A percentile compares a stretch with the other conserved stretches of the same genome.
Conservation (phyloP, 2,888 invertebrate genomes). For the Ctenicera cuprea region DNA sequence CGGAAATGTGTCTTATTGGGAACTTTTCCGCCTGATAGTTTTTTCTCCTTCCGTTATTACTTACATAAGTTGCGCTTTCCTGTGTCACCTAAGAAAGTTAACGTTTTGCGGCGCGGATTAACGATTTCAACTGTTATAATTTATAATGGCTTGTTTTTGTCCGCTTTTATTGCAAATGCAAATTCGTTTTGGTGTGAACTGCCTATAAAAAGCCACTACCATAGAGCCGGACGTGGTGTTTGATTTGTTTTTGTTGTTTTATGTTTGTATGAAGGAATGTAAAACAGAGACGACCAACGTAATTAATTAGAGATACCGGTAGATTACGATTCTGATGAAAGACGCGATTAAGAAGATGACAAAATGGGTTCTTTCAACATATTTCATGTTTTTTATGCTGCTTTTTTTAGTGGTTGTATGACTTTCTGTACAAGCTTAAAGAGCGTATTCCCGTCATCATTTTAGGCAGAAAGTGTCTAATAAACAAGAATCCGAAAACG, state of each 20-base stretch:
- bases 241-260: neutral
- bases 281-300: no score
- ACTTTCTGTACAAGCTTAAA: no score
- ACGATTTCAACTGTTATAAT: constrained; percentile 4
- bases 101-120: neutral
- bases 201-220: neutral
- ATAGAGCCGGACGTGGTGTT: constrained; percentile 10
- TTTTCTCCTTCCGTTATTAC: constrained; percentile 35
- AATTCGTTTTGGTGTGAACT: constrained; percentile 16
- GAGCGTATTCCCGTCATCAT: no score
- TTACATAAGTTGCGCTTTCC: constrained; percentile 39
- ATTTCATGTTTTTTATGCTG: neutral
- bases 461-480: no score
- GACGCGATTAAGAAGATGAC: neutral
- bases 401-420: neutral
- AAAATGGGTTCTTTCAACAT: neutral
- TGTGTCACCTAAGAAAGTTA: constrained; percentile 23
- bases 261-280: no score
- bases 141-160: constrained; percentile 17
- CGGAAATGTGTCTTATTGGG: constrained; percentile 47
- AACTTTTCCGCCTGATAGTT: constrained; percentile 40
- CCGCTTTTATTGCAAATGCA: constrained; percentile 1
- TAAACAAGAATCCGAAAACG: no score
- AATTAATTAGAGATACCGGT: no score
- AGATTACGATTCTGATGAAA: no score